These are phyloP conservation scores for Alloplasta piceator DNA, from an alignment of 2,888 invertebrate species.

Conservation along the genomic window DNA sequence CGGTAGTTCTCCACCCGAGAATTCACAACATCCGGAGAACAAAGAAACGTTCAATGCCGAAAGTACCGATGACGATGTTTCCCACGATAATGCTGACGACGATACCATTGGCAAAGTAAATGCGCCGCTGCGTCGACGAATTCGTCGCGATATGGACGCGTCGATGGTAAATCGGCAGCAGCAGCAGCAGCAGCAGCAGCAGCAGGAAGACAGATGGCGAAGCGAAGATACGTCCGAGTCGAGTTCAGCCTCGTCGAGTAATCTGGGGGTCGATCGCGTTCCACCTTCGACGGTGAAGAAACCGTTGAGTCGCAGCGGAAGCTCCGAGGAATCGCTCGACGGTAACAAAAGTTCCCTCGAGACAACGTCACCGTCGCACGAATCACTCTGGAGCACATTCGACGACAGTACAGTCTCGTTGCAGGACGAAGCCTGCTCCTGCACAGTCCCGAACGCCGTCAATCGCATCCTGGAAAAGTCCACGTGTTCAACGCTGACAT, in stretches of 20 bases:
- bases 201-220: not conserved
- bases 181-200: too few relatives aligned
- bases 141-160: not conserved
- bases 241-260: conserved; percentile 60
- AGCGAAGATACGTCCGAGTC: conserved; percentile 75
- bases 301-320: conserved; percentile 20
- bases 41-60: conserved; percentile 71
- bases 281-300: too few relatives aligned
- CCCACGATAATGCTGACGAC: conserved; percentile 68
- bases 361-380: conserved; percentile 78
- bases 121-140: conserved; percentile 53
- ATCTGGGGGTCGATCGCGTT: too few relatives aligned
- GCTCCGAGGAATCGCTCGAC: conserved; percentile 74
- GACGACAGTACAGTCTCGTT: conserved; percentile 79
- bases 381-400: conserved; percentile 80
- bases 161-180: conserved; percentile 32
- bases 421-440: conserved; percentile 72
- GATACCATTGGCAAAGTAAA: too few relatives aligned
- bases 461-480: not conserved
- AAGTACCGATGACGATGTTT: conserved; percentile 74
- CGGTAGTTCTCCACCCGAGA: not conserved
- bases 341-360: conserved; percentile 75
- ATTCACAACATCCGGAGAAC: conserved; percentile 51
- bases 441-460: too few relatives aligned
- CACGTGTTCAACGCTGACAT: conserved; percentile 18